A percentile compares a stretch with the other conserved stretches of the same genome.
Conservation (phyloP, 1,140 invertebrate genomes). For the Ceratoteleas bidentatus region DNA sequence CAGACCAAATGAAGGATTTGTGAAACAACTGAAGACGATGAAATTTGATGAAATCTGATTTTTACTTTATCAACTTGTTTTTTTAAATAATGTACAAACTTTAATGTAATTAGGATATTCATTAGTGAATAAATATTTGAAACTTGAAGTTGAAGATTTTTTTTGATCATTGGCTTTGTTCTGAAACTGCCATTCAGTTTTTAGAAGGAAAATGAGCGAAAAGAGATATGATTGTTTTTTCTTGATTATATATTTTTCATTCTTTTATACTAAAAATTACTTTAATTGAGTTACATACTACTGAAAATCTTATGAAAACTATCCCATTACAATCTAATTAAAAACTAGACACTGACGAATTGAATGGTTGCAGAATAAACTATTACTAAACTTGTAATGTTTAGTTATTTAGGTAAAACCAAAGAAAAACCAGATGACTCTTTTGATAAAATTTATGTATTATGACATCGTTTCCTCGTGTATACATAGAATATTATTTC, state of each 20-base stretch:
- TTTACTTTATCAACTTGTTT: neutral
- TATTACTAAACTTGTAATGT: no score
- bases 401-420: neutral
- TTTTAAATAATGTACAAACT: neutral
- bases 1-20: conserved; percentile 91
- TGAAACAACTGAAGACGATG: conserved; percentile 83
- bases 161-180: no score
- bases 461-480: conserved; percentile 74
- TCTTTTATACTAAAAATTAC: no score
- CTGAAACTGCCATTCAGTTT: no score
- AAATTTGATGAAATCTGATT: conserved; percentile 21
- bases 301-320: no score
- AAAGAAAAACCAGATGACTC: conserved; percentile 1
- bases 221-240: no score
- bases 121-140: no score
- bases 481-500: conserved; percentile 76
- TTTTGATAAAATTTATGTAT: conserved; percentile 76
- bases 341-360: neutral
- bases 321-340: neutral
- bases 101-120: no score
- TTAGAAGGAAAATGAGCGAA: no score
- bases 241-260: no score
- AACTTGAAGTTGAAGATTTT: no score
- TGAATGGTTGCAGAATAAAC: neutral
- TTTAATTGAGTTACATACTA: no score